Evolutionary conservation across 2,888 invertebrate genomes (phyloP).

Genomic region (Macrophya alboannulata): DNA sequence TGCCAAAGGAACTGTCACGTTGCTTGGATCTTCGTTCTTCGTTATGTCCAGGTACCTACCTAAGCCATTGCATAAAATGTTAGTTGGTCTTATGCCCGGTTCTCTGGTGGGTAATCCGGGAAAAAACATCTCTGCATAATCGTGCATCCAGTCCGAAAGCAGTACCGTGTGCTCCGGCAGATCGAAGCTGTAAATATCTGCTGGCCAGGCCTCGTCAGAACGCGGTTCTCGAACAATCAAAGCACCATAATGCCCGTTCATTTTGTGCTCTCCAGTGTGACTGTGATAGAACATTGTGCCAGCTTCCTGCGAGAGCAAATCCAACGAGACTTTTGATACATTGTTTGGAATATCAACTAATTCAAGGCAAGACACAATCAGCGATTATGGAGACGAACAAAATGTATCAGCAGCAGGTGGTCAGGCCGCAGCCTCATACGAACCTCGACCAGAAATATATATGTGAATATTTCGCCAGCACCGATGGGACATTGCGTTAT

Average conservation of each 20-base stretch:
- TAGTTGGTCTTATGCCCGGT: constrained; percentile 67
- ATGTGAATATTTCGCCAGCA: too few species aligned
- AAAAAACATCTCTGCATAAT: constrained; percentile 66
- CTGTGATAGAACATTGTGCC: constrained; percentile 76
- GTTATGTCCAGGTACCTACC: constrained; percentile 64
- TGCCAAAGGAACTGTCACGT: not conserved
- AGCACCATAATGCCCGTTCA: constrained; percentile 77
- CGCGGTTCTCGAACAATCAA: constrained; percentile 71
- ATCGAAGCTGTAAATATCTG: constrained; percentile 77
- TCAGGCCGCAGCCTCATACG: constrained; percentile 53
- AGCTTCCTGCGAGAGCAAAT: constrained; percentile 63
- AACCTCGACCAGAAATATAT: too few species aligned
- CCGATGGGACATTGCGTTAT: too few species aligned
- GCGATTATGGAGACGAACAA: too few species aligned
- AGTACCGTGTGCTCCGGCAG: constrained; percentile 78
- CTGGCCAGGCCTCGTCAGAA: constrained; percentile 66
- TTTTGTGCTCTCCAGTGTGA: constrained; percentile 74
- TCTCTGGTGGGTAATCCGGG: constrained; percentile 70
- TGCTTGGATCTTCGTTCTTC: not conserved
- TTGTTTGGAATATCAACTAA: constrained; percentile 60
- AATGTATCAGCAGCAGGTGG: too few species aligned
- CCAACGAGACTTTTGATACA: constrained; percentile 37
- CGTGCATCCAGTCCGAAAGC: constrained; percentile 78
- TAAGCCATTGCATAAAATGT: constrained; percentile 73
- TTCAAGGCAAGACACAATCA: too few species aligned